These are phyloP conservation scores for Anarsia innoxiella DNA, from an alignment of 2,888 invertebrate species.

Conservation along the genomic window DNA sequence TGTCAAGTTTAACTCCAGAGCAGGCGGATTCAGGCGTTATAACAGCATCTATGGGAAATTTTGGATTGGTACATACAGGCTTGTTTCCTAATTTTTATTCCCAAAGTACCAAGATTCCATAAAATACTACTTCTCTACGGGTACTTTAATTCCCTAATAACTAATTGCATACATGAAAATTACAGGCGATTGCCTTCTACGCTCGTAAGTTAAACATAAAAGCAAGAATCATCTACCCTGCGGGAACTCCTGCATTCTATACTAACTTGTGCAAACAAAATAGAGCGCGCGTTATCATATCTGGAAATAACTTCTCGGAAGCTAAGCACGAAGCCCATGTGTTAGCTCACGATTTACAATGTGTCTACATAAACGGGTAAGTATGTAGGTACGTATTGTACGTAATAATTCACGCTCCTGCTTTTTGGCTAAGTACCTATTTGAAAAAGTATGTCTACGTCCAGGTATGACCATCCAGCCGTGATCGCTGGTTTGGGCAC, in stretches of 20 bases:
- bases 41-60: constrained; percentile 93
- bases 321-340: constrained; percentile 84
- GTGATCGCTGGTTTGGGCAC: constrained; percentile 95
- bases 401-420: background rate
- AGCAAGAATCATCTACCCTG: constrained; percentile 90
- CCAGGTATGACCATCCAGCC: constrained; percentile 91
- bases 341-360: constrained; percentile 77
- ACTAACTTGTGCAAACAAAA: constrained; percentile 84
- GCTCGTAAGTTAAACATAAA: constrained; percentile 78
- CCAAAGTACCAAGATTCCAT: no score
- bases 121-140: no score
- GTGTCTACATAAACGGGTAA: constrained; percentile 88
- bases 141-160: no score
- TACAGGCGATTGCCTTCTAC: constrained; percentile 80
- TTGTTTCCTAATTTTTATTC: no score
- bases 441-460: background rate
- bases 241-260: constrained; percentile 86
- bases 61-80: constrained; percentile 81
- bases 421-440: background rate
- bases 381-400: constrained; percentile 15
- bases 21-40: constrained; percentile 84
- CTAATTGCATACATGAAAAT: no score
- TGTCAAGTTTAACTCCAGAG: constrained; percentile 80
- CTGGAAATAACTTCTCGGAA: constrained; percentile 84
- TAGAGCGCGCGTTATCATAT: constrained; percentile 85